Base-by-base conservation (phyloP, 1,140 invertebrate species). In the Drosophila ohnishii region DNA sequence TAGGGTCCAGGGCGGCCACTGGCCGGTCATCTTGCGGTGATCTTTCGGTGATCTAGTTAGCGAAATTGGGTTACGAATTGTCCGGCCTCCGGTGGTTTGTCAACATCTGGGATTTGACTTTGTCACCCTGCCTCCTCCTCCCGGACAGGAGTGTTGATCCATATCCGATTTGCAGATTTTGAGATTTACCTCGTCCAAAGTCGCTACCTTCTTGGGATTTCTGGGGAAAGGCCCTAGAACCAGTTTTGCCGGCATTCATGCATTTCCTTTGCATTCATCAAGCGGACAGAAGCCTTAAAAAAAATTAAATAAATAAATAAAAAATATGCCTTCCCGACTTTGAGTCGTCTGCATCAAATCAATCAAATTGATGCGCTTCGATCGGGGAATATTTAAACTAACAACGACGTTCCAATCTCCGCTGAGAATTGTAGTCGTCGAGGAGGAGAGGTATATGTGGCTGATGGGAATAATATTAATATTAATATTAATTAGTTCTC, bases 331-430 rank as follows among this genome's bases (percentile, higher is more conserved):
- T 35, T 67, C 44, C 32, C 58, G 64, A 50, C 64, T 42, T 34
- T 50, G 14, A 63, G 77, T 58, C 58, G 65, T 85, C 82, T 85
- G 82, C 81, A 70, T 74, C 78, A 78, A 85, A 85, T 86, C 82
- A 86, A 86, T 86, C 82, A 86, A 86, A 79, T 39, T 86, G 82
- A 86, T 86, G 82, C 82, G 82, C 82, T 69, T 80, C 72, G 77
- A 83, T 67, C 58, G 65, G 56, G 64, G 78, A 80, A 60, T 78
- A 75, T 86, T 86, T 87, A 76, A 86, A 82, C 82, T 86, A 86
- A 86, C 82, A 86, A 86, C 47, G 5, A 32, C 16, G 22, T 30
- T 39, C 22, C 22, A 32, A 19, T 37, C 34, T 11, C 14, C 5
- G 11, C 22, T 6, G 13, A 14, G 14, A 19, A 16, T 16, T n/a